Percentiles rank a stretch among this genome's conserved stretches.
Conservation (phyloP, 2,113 vertebrate species). For the Triplophysa dalaica region DNA sequence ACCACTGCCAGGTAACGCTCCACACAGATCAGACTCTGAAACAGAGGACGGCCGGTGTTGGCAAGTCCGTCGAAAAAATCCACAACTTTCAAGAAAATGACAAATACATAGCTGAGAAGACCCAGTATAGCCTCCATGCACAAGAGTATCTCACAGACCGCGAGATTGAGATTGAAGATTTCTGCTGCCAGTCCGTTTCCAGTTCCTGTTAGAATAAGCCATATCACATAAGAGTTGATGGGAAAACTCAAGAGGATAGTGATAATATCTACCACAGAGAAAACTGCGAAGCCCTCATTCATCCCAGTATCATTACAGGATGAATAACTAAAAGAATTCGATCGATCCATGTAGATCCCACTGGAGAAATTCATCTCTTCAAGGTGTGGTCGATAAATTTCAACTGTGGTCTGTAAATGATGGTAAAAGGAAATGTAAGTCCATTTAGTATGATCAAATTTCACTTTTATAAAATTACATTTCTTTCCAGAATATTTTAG, state of each 20-base stretch:
- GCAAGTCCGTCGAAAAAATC: neutral
- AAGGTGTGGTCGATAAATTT: neutral
- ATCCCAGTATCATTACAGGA: neutral
- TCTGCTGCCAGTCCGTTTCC: conserved; percentile 21
- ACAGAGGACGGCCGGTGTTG: conserved; percentile 3
- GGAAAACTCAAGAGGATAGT: conserved; percentile 17
- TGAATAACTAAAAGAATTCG: neutral
- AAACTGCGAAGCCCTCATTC: neutral
- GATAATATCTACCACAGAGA: neutral
- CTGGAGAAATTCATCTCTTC: conserved; percentile 36
- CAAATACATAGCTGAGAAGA: neutral
- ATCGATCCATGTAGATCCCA: neutral
- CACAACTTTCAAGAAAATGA: neutral
- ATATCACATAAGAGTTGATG: conserved; percentile 33
- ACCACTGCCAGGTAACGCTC: no score
- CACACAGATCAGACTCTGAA: conserved; percentile 2
- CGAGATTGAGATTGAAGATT: conserved; percentile 33
- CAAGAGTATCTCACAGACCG: conserved; percentile 14
- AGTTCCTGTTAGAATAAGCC: conserved; percentile 35
- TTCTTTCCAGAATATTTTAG: no score
- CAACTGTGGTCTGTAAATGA: neutral
- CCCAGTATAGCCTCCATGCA: neutral
- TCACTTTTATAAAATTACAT: no score
- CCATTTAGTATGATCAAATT: no score
- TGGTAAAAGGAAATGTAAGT: no score